Percentiles rank a stretch among this genome's conserved stretches.
phyloP scores from a whole-genome alignment of 2,797 vertebrate genomes.

The Myripristis jacobus region DNA sequence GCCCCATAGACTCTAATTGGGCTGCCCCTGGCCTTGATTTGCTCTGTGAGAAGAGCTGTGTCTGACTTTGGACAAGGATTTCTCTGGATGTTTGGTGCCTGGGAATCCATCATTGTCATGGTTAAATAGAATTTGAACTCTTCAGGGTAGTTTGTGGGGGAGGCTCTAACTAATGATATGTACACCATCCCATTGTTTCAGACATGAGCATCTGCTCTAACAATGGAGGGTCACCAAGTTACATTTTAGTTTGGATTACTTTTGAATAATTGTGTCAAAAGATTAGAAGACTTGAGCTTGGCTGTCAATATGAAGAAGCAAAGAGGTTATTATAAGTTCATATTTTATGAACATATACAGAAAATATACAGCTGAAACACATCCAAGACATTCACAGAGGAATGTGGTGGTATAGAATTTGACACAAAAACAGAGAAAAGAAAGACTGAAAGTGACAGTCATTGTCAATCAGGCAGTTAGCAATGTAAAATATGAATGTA shows the following conservation, averaged over 20 bases:
- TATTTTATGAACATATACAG: too few species aligned
- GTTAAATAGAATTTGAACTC: constrained; percentile 64
- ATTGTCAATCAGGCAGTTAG: constrained; percentile 62
- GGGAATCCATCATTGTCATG: constrained; percentile 80
- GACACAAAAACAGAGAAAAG: background rate
- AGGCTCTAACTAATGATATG: constrained; percentile 63
- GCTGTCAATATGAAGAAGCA: too few species aligned
- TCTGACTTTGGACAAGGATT: constrained; percentile 69
- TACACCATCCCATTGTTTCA: constrained; percentile 63
- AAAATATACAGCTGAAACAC: background rate
- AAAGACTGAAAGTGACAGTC: constrained; percentile 3
- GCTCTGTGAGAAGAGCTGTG: constrained; percentile 52
- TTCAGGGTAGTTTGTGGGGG: constrained; percentile 60
- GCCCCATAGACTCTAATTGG: constrained; percentile 39
- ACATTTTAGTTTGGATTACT: constrained; percentile 16
- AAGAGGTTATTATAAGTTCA: background rate
- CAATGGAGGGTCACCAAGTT: constrained; percentile 48
- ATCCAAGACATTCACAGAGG: background rate
- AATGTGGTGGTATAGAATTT: too few species aligned
- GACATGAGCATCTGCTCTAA: constrained; percentile 70
- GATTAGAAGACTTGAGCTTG: constrained; percentile 1
- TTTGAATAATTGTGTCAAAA: constrained; percentile 15
- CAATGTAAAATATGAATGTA: constrained; percentile 67
- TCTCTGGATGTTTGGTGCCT: constrained; percentile 60
- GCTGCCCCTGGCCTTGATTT: constrained; percentile 28